Base-by-base conservation (phyloP, 1,140 invertebrate species). In the Cherax destructor region DNA sequence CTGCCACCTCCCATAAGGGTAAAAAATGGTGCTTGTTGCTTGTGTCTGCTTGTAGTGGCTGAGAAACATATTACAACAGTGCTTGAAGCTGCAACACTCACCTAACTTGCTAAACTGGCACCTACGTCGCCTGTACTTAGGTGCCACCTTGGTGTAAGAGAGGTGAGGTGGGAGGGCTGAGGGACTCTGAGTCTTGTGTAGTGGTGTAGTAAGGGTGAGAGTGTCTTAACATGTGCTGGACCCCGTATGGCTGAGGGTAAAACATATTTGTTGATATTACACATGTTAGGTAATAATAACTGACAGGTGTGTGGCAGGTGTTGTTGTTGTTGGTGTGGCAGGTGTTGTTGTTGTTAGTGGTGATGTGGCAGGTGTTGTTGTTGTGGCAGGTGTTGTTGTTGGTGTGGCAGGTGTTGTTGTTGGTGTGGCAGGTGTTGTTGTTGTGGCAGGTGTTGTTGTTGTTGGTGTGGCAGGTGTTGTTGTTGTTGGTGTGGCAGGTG, bases 211-310 rank as follows among this genome's bases (percentile, higher is more conserved):
- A 18, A 65, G 61, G 61, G 10, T 18, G 11, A 65, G 61, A 65
- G 61, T 65, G 13, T 5, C 61, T 18, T 21, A 16, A 0, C 1
- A 59, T 59, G 9, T 10, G 13, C 61, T 18, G 13, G 18, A 4
- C 18, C 4, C 18, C 1, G 69, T 74, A 74, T 69, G 65, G 69
- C 1, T 69, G 69, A 24, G 69, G 69, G 2, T 6, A 74, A 74
- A 30, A 74, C 24, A 74, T 74, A 74, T 74, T 74, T 74, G 69
- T 74, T 74, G 69, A 74, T 74, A 74, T 74, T 74, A 74, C 69
- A 74, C 69, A 30, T 74, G 69, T 74, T 74, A 6, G n/a, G 69
- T 74, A 74, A 74, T 74, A 30, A 74, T n/a, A 74, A 30, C n/a
- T 69, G 69, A 74, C 69, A 30, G n/a, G 69, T 74, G 61, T 13